Base-by-base conservation (phyloP, 1,140 invertebrate species). In the Rhynchophorus ferrugineus region DNA sequence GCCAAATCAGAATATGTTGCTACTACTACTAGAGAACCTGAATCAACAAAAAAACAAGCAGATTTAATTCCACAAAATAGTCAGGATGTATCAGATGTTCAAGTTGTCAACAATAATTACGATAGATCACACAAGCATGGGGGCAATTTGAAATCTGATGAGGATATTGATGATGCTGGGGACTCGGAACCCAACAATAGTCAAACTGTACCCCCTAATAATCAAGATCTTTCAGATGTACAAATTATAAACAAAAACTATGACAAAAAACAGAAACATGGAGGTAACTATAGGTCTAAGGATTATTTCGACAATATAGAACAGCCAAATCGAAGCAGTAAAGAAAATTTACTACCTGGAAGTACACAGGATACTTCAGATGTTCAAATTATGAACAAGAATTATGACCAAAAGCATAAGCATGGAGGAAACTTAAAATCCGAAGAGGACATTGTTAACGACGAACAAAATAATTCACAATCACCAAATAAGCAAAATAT, bases 91-190 rank as follows among this genome's bases (percentile, higher is more conserved):
- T 29, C 11, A 3, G 35, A 44, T 11, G 43, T 52, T 2, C 33
- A 44, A 9, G 11, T 54, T n/a, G n/a, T 54, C 2, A 41, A 54
- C 14, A 20, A 46, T 9, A 21, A 55, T 21, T 51, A 41, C 42
- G 54, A 56, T 21, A 56, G 41, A 39, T 34, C 42, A 18, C 46
- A 52, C 19, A 56, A 56, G 14, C 54, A 45, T 41, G 54, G 49
- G 8, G 49, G 49, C 14, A 56, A 46, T 34, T 47, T 46, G 9
- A 46, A 41, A 24, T 21, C 38, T 8, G 37, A 35, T 20, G 37
- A 53, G 29, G 44, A 46, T 38, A 18, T 13, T 18, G 9, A 13
- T n/a, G 5, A 14, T 14, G 36, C 39, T 5, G 35, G 37, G 13
- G 9, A 14, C 1, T 22, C 13, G 37, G 13, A 47, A 16, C 9